Conservation (phyloP, 2,888 invertebrate genomes). For the Xestia rhomboidea region DNA sequence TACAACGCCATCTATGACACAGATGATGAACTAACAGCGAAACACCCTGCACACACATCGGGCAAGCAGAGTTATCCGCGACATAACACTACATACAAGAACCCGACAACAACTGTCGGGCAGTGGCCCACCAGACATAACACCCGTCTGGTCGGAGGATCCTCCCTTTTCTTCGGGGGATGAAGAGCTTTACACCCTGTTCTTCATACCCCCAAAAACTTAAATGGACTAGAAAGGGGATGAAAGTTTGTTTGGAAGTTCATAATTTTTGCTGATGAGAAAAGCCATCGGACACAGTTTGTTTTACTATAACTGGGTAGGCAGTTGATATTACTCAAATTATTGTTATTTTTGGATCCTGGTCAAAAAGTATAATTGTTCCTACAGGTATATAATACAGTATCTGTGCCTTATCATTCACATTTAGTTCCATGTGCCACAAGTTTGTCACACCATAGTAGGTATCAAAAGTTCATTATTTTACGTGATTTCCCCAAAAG, state of each 20-base stretch:
- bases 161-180: no score
- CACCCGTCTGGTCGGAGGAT: no score
- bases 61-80: no score
- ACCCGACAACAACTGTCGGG: no score
- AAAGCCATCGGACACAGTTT: not conserved
- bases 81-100: no score
- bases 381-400: not conserved
- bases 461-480: not conserved
- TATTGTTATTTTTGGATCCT: not conserved
- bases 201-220: no score
- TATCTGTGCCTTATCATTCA: not conserved
- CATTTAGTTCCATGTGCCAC: not conserved
- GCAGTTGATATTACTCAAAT: not conserved
- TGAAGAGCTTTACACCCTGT: no score
- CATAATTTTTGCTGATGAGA: not conserved
- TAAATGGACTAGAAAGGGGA: not conserved
- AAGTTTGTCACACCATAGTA: not conserved
- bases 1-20: no score
- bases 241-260: not conserved
- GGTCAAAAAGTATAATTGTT: not conserved
- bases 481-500: not conserved
- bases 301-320: not conserved
- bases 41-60: no score
- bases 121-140: no score
- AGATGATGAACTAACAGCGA: no score